These are phyloP conservation scores for Tapera naevia DNA, from an alignment of 2,797 vertebrate genomes.

Conservation along the genomic window DNA sequence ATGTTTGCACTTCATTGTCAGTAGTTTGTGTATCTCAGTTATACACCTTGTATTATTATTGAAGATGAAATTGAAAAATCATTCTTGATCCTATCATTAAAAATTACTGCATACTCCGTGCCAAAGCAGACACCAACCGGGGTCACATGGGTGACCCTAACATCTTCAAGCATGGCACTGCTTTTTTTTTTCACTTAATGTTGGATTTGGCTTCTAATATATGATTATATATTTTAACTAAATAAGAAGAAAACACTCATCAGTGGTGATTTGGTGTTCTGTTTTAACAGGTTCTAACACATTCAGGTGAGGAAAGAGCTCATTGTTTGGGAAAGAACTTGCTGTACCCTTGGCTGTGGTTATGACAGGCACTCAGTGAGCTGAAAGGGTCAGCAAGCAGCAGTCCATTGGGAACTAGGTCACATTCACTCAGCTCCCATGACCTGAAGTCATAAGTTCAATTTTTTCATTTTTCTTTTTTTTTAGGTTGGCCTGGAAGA, in stretches of 20 bases:
- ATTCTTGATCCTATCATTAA: background rate
- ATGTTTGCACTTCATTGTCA: background rate
- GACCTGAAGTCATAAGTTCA: background rate
- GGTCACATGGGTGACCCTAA: background rate
- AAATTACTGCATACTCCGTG: background rate
- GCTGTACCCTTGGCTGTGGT: background rate
- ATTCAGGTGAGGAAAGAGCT: background rate
- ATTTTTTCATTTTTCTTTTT: background rate
- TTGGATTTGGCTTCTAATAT: background rate
- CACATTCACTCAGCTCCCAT: background rate
- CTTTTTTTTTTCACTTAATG: background rate
- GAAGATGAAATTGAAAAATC: background rate
- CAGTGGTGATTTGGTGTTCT: background rate
- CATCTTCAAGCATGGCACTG: background rate
- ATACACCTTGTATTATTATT: background rate
- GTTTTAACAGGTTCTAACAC: background rate
- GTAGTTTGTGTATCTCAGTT: background rate
- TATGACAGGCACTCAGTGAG: background rate
- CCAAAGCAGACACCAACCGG: background rate
- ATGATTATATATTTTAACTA: background rate
- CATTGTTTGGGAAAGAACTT: background rate
- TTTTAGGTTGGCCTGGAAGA: background rate
- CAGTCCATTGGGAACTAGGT: background rate
- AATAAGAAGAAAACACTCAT: too few relatives aligned
- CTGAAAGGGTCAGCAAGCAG: background rate